These are phyloP conservation scores for Masticophis lateralis DNA, from an alignment of 2,797 vertebrate species.

Conservation along the genomic window DNA sequence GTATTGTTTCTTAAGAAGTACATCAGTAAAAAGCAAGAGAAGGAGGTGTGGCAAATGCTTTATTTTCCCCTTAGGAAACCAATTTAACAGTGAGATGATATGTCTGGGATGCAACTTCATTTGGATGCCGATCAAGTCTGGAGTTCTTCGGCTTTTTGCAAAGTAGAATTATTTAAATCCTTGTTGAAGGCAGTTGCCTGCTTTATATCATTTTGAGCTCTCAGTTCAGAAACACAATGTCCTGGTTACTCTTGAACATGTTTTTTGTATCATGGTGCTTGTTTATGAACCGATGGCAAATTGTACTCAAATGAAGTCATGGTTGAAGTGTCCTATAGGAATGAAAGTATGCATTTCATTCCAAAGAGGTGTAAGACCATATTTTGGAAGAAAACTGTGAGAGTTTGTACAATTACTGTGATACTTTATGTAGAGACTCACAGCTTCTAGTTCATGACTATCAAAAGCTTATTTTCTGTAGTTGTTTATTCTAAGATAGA, in stretches of 20 bases:
- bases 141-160: slow-evolving; percentile 6
- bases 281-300: slow-evolving; percentile 30
- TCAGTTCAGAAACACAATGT: slow-evolving; percentile 23
- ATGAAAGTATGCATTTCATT: slow-evolving; percentile 21
- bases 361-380: slow-evolving; percentile 2
- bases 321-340: slow-evolving; percentile 16
- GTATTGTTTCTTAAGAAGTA: neutral
- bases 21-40: slow-evolving; percentile 26
- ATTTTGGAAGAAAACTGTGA: neutral
- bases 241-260: slow-evolving; percentile 21
- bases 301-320: slow-evolving; percentile 27
- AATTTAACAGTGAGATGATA: slow-evolving; percentile 10
- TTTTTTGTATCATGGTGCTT: slow-evolving; percentile 24
- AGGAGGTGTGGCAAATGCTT: slow-evolving; percentile 11
- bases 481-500: neutral
- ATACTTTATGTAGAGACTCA: neutral
- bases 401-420: neutral
- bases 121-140: slow-evolving; percentile 19
- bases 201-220: slow-evolving; percentile 27
- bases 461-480: neutral
- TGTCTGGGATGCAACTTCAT: slow-evolving; percentile 15
- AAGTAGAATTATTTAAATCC: slow-evolving; percentile 8
- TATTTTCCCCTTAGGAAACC: slow-evolving; percentile 23
- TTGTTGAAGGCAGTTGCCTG: slow-evolving; percentile 21
- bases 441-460: neutral